phyloP scores from a whole-genome alignment of 2,888 invertebrate species.

The Mystacides longicornis region DNA sequence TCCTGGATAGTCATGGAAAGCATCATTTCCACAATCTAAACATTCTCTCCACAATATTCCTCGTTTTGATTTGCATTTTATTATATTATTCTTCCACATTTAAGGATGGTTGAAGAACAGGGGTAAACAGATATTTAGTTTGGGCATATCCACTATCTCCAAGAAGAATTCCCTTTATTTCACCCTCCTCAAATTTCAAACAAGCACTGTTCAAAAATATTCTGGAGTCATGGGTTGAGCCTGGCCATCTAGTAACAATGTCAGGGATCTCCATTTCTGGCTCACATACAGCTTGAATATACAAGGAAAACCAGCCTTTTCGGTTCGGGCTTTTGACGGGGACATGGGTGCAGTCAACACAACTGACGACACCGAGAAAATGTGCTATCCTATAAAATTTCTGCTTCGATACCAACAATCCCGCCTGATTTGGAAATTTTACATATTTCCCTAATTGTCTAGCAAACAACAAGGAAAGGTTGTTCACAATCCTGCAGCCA shows the following conservation, averaged over 20 bases:
- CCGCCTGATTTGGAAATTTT: too few relatives aligned
- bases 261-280: constrained; percentile 18
- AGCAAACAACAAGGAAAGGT: too few relatives aligned
- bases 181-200: background rate
- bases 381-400: too few relatives aligned
- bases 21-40: constrained; percentile 24
- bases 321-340: too few relatives aligned
- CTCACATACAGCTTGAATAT: constrained; percentile 19
- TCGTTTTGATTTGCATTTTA: constrained; percentile 19
- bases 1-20: constrained; percentile 17
- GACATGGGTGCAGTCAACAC: too few relatives aligned
- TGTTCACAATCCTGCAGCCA: too few relatives aligned
- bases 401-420: too few relatives aligned
- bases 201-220: constrained; percentile 11
- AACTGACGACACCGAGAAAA: too few relatives aligned
- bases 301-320: too few relatives aligned
- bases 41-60: constrained; percentile 24
- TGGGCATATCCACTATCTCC: constrained; percentile 23
- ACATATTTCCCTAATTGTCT: too few relatives aligned
- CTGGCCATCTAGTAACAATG: constrained; percentile 22
- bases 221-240: constrained; percentile 21
- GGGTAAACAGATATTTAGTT: constrained; percentile 24
- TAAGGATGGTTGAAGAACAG: constrained; percentile 19
- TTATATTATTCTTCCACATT: constrained; percentile 20
- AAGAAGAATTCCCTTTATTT: constrained; percentile 2